Base-by-base conservation (phyloP, 2,888 invertebrate genomes). In the Tinea trinotella region DNA sequence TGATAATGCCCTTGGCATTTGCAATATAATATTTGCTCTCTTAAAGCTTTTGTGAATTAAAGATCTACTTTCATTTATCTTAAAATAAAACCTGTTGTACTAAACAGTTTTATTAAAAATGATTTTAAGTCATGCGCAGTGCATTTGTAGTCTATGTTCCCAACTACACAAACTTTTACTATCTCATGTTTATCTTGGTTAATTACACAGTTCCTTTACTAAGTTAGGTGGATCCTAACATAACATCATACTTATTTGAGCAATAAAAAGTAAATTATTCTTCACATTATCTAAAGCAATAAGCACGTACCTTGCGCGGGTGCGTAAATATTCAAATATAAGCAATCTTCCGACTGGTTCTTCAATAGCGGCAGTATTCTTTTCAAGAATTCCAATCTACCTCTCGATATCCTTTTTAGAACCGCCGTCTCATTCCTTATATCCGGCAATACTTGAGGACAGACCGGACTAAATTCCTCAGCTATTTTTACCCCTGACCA, bases 331-430 rank as follows among this genome's bases (percentile, higher is more conserved):
- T 99, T 99, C 72, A 99, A 89, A 77, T 96, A 97, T 59, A 99
- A 90, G 72, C 99, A 99, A 87, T 99, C 98, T 87, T 99, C 99
- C 62, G 93, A 95, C 85, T 98, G 97, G 74, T 97, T 93, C 62
- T 90, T 91, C 62, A 98, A 88, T 74, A 94, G 92, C 40, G 96
- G 96, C 64, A 95, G 81, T 76, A 98, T 88, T 66, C 96, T 90
- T 76, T 92, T 93, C 66, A 98, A 88, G 73, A 97, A 95, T 71
- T 96, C 95, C 67, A 95, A 85, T 59, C 97, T 88, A 18, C 96
- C 97, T 65, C 90, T 91, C 6, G 98, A 97, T 92, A 97, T 96
- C 68, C 91, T 89, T 68, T 90, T 91, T 62, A 95, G 77, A 4
- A 93, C 93, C 34, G 92, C 92, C 48, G 94, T 94, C 74, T 94